A percentile compares a stretch with the other conserved stretches of the same genome.
Evolutionary conservation across 2,113 vertebrate genomes (phyloP).

Genomic region (Cricetomys ansorgei): DNA sequence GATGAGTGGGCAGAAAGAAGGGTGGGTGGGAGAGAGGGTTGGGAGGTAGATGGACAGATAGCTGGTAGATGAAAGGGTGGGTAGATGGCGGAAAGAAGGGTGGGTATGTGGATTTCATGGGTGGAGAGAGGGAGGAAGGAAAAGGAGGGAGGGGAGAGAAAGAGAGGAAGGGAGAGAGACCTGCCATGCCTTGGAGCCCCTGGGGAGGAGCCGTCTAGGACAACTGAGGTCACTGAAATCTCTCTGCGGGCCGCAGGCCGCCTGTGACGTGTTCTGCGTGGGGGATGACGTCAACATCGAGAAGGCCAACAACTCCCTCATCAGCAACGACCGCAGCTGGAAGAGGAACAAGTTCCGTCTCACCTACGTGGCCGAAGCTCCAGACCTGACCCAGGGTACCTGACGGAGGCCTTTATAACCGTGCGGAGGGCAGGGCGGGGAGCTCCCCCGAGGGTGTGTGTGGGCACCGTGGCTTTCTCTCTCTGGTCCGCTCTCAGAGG

Average conservation of each 20-base stretch:
- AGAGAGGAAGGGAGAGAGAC: not conserved
- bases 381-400: conserved; percentile 93
- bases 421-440: not conserved
- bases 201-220: not conserved
- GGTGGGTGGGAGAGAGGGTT: rapidly evolving
- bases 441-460: rapidly evolving
- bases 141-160: not conserved
- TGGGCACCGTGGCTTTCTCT: not conserved
- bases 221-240: conserved; percentile 43
- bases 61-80: too few species aligned
- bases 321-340: conserved; percentile 99
- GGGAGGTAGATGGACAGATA: rapidly evolving
- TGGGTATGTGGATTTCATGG: too few species aligned
- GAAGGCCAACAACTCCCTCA: conserved; percentile 97
- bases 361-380: conserved; percentile 93
- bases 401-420: rapidly evolving
- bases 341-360: conserved; percentile 98
- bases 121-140: rapidly evolving
- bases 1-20: too few species aligned
- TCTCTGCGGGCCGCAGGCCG: conserved; percentile 88
- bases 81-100: too few species aligned
- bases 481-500: not conserved
- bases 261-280: conserved; percentile 98
- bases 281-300: conserved; percentile 99
- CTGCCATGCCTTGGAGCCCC: not conserved